Base-by-base conservation (phyloP, 2,888 invertebrate species). In the Hoplodrina ambigua region DNA sequence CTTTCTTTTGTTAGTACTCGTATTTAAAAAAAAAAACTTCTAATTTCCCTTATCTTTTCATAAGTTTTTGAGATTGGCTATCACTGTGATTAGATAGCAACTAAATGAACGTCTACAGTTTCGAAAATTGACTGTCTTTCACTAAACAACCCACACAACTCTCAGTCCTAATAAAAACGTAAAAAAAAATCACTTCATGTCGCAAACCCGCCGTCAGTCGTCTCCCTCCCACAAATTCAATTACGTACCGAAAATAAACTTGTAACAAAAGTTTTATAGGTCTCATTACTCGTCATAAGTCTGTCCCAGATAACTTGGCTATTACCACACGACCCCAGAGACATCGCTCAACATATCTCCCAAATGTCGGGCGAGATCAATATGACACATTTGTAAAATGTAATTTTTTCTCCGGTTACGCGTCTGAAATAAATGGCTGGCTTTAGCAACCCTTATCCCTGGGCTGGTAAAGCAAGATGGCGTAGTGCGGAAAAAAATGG, bases 361-460 rank as follows among this genome's bases (percentile, higher is more conserved):
- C 49, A 11, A 65, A 25, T 37, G 50, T 20, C 50, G 33, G 44
- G 25, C 20, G 20, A 70, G 58, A 58, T 77, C 78, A 77, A 71
- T 77, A 72, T 37, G 59, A 52, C 37, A 19, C 65, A 69, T 78
- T 83, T 81, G 70, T 70, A 59, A 75, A 64, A 80, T 77, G 69
- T 80, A 67, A 60, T 75, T 75, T 79, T 71, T 71, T 67, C 56
- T 50, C 33, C 10, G 55, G 64, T 30, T 41, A 41, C 50, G 68
- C 64, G 56, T 44, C 75, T 61, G 19, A 55, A 33, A 75, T 50
- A 75, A 68, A 75, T 75, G 50, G 53, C 50, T 15, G 54, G 75
- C 50, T 75, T 75, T 75, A 53, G 11, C 53, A 49, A 30, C 17
- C n/a, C 53, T 80, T 61, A 54, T 54, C 61, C 58, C 17, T 55